Percentiles rank a stretch among this genome's conserved stretches.
Conservation (phyloP, 2,113 vertebrate genomes). For the Limanda limanda region DNA sequence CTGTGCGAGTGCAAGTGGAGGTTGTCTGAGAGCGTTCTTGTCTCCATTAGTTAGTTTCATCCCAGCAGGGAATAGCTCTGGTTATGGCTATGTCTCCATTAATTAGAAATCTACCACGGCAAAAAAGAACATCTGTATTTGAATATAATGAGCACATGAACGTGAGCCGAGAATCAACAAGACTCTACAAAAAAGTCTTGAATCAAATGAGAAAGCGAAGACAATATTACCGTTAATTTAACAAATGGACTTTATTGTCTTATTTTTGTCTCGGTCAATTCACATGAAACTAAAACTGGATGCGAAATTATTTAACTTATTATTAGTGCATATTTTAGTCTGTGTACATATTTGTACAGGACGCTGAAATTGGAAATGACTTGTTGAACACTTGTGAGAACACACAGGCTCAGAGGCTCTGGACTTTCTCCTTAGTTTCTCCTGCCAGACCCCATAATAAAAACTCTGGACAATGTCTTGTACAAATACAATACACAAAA, state of each 20-base stretch:
- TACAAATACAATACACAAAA: too few species aligned
- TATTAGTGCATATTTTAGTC: too few species aligned
- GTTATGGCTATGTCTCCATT: slow-evolving; percentile 49
- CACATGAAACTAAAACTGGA: not conserved
- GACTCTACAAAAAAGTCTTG: not conserved
- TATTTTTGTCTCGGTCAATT: not conserved
- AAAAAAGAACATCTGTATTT: slow-evolving; percentile 32
- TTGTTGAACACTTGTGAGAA: too few species aligned
- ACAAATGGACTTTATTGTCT: too few species aligned
- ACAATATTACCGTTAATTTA: not conserved
- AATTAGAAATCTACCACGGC: slow-evolving; percentile 50
- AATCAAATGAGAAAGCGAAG: slow-evolving; percentile 11
- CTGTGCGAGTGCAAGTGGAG: not conserved
- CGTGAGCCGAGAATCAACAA: slow-evolving; percentile 21
- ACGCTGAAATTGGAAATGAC: too few species aligned
- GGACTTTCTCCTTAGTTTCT: too few species aligned
- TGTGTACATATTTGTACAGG: too few species aligned
- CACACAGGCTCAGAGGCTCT: too few species aligned
- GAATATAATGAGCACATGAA: slow-evolving; percentile 40
- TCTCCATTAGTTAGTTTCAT: slow-evolving; percentile 42
- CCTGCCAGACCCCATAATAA: too few species aligned
- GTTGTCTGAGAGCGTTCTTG: not conserved
- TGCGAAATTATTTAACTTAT: not conserved
- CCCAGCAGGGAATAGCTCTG: slow-evolving; percentile 44
- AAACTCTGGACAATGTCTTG: too few species aligned